Conservation (phyloP, 2,797 vertebrate genomes). For the Cuniculus paca region DNA sequence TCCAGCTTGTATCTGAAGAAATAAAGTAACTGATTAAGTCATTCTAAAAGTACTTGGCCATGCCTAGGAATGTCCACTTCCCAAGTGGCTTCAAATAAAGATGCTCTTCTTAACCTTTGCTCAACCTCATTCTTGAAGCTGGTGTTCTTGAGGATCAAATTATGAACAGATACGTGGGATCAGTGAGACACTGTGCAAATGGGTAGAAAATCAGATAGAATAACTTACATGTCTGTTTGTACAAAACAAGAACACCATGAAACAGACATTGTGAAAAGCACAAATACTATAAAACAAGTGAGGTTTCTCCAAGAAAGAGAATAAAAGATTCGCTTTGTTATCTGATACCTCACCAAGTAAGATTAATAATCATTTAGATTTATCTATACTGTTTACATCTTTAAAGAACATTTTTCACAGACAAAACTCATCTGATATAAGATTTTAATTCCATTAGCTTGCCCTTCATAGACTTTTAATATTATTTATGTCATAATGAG, state of each 20-base stretch:
- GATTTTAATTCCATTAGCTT: constrained; percentile 36
- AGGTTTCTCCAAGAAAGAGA: constrained; percentile 19
- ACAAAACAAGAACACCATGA: constrained; percentile 41
- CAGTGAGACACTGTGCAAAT: constrained; percentile 18
- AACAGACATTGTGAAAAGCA: constrained; percentile 51
- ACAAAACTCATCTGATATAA: constrained; percentile 21
- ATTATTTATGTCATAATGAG: constrained; percentile 20
- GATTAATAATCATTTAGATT: not conserved
- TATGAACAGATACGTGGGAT: not conserved
- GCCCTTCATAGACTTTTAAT: not conserved
- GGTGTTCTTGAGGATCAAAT: constrained; percentile 3
- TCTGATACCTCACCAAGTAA: constrained; percentile 10
- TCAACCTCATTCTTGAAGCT: constrained; percentile 42
- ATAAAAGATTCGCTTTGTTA: constrained; percentile 60
- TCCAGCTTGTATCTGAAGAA: constrained; percentile 35
- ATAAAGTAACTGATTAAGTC: not conserved
- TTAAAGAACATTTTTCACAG: not conserved
- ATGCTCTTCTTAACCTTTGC: not conserved
- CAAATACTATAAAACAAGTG: constrained; percentile 47
- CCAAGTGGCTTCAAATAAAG: constrained; percentile 40
- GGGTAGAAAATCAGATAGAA: constrained; percentile 33
- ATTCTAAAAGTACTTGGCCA: constrained; percentile 34
- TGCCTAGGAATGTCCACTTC: not conserved
- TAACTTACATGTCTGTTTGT: not conserved
- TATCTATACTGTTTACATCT: not conserved